Evolutionary conservation across 53 echinoderm and acorn worm genomes (phyloP).

Genomic region (Stichopus horrens): DNA sequence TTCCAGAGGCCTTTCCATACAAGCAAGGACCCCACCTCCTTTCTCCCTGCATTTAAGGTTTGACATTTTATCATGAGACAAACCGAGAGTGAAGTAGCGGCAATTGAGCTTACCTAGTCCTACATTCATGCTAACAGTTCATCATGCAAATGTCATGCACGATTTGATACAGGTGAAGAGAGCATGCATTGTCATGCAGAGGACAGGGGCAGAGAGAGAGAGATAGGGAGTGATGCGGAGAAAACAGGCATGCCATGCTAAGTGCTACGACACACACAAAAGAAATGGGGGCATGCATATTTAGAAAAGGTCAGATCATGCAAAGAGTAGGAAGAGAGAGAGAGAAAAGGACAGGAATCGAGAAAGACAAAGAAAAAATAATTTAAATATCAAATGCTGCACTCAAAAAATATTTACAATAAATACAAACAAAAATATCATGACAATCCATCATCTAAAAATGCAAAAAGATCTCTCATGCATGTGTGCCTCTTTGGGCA

Average conservation of each 20-base stretch:
- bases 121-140: neutral
- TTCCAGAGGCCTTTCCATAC: no score
- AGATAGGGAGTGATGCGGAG: neutral
- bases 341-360: neutral
- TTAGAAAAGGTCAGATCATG: neutral
- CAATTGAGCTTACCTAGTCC: neutral
- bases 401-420: neutral
- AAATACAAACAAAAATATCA: neutral
- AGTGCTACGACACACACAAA: neutral
- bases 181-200: slow-evolving; percentile 7
- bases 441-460: neutral
- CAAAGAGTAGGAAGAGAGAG: neutral
- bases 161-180: neutral
- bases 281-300: no score
- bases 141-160: slow-evolving; percentile 2
- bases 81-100: neutral
- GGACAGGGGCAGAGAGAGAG: neutral
- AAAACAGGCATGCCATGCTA: neutral
- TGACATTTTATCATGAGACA: neutral
- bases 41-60: no score
- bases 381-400: neutral
- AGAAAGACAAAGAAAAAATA: neutral
- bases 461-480: slow-evolving; percentile 29
- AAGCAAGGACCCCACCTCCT: no score
- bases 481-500: neutral